Percentiles rank a stretch among this genome's conserved stretches.
Conservation (phyloP, 2,888 invertebrate genomes). For the Chrysodeixis includens region DNA sequence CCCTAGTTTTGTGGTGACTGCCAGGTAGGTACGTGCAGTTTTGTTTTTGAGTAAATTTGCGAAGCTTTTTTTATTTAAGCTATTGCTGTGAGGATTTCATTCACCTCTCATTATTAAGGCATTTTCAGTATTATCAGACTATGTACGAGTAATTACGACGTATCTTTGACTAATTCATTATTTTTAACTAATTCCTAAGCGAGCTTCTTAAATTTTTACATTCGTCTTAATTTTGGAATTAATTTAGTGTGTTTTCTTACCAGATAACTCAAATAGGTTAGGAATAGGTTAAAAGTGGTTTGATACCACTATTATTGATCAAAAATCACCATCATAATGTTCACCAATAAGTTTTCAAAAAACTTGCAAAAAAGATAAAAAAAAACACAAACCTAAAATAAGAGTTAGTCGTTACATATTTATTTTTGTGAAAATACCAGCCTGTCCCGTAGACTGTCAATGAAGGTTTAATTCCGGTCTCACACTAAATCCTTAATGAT, state of each 20-base stretch:
- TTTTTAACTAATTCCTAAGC: too few relatives aligned
- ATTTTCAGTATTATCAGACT: too few relatives aligned
- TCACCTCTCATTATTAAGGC: too few relatives aligned
- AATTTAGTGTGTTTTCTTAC: too few relatives aligned
- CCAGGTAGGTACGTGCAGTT: not conserved
- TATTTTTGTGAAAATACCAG: conserved; percentile 26
- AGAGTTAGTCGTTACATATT: conserved; percentile 17
- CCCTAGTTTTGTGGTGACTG: conserved; percentile 21
- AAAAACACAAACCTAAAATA: conserved; percentile 16
- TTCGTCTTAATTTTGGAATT: too few relatives aligned
- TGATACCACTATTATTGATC: not conserved
- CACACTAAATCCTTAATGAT: conserved; percentile 78
- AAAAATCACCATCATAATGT: not conserved
- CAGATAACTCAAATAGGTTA: too few relatives aligned
- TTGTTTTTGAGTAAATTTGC: conserved; percentile 1
- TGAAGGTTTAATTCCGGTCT: conserved; percentile 73
- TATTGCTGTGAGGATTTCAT: not conserved
- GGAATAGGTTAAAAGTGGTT: too few relatives aligned
- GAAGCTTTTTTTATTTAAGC: not conserved
- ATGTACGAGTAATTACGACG: too few relatives aligned
- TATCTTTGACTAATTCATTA: too few relatives aligned
- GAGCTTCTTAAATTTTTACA: too few relatives aligned
- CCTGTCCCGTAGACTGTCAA: conserved; percentile 59
- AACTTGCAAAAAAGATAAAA: conserved; percentile 8
- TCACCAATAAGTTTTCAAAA: not conserved